Evolutionary conservation across 2,888 invertebrate genomes (phyloP), one percentile per base, ranked within the genome.

Genomic region (Campoplex nolae): DNA sequence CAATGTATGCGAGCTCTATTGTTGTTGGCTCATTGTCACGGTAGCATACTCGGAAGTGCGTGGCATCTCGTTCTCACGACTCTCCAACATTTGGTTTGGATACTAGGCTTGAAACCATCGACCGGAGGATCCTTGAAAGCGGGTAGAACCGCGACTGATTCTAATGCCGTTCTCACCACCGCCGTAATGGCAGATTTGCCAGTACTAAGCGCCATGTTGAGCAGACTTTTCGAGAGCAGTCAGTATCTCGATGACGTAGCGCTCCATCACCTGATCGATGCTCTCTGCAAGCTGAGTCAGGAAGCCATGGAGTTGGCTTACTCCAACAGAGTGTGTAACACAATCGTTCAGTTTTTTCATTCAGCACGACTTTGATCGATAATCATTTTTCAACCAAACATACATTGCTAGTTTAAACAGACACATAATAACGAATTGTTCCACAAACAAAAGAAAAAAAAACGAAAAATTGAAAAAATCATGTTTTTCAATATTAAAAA

Each of bases 301-400:
- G 99, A 99, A 94, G 98, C 99, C 38, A 99, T 99, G 98, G 99
- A 99, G 92, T 95, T 99, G 83, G 99, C 99, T 0, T 99, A 98
- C 94, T 97, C 98, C 13, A 99, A 99, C 94, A 96, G 98, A 94
- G 98, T 98, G 94, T 95, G 95, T 91, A 67, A 28, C 71, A 35
- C 71, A 38, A 32, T 77, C 51, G 9, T 67, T 28, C 28, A 9
- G 7, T 42, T n/a, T 8, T 28, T 23, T 56, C 18, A 62, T 45
- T 74, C 9, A 32, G 13, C 8, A 48, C 28, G 16, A 70, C 28
- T 18, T 35, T 73, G 18, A 2, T 23, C 23, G 23, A 51, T 51
- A 7, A 8, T 2, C n/a, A 23, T n/a, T 32, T 38, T n/a, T 56
- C 1, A 8, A 45, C 9, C 11, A 13, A 45, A 45, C 11, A 2